Evolutionary conservation across 2,797 vertebrate genomes (phyloP).

Genomic region (Chelidonichthys spinosus): DNA sequence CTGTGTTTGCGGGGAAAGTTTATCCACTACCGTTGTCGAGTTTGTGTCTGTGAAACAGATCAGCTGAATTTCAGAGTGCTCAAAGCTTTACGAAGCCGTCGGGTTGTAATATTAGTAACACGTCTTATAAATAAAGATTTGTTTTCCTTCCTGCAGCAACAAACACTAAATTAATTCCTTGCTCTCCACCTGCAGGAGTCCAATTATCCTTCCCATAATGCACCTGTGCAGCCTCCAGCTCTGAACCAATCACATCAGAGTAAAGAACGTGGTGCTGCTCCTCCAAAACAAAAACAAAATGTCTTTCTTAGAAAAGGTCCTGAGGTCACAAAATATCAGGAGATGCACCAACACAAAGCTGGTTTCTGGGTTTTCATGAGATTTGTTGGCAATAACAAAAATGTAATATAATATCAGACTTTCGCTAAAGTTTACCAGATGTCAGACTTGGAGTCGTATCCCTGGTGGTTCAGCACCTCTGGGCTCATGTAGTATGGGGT

Average conservation of each 20-base stretch:
- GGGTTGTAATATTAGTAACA: no score
- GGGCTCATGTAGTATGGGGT: slow-evolving; percentile 92
- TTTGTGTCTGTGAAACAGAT: no score
- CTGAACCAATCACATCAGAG: slow-evolving; percentile 18
- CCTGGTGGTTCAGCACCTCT: slow-evolving; percentile 88
- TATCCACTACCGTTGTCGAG: no score
- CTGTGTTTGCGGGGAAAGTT: no score
- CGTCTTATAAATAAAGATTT: no score
- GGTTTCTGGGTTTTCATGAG: background rate
- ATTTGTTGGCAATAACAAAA: background rate
- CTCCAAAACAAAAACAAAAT: background rate
- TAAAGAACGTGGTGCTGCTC: background rate
- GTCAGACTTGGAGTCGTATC: slow-evolving; percentile 90
- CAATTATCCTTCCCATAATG: background rate
- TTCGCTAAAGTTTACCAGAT: slow-evolving; percentile 83
- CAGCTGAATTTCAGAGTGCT: no score
- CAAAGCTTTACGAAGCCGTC: no score
- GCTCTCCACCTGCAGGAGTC: slow-evolving; percentile 12
- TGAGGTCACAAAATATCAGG: background rate
- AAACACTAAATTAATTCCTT: slow-evolving; percentile 11
- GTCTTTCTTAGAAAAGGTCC: background rate
- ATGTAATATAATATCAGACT: no score
- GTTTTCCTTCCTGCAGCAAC: slow-evolving; percentile 20
- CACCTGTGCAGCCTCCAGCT: slow-evolving; percentile 29
- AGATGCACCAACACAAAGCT: background rate